Base-by-base conservation (phyloP, 1,140 invertebrate genomes). In the Drosophila hydei region DNA sequence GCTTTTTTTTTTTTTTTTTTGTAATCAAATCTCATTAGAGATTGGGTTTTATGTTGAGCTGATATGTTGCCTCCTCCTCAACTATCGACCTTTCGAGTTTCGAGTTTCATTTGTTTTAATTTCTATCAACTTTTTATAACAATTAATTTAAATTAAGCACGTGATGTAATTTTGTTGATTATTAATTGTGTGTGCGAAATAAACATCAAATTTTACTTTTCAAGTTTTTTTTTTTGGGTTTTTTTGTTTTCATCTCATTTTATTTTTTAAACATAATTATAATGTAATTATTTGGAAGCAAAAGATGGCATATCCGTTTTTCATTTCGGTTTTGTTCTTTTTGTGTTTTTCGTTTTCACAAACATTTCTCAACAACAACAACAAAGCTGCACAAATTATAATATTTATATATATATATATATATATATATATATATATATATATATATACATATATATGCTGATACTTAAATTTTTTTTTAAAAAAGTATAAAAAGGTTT, bases 271-370 rank as follows among this genome's bases (percentile, higher is more conserved):
- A 85, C 80, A 79, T 85, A 85, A 72, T 77, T 58, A 80, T 69
- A 85, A 80, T 71, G 65, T 85, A 84, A 77, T 84, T 87, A 85
- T 85, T 85, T 85, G 80, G 81, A 85, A 85, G 80, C 80, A 80
- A 87, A 85, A 65, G 70, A 85, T 85, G 81, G 81, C 80, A 87
- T 84, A 77, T 76, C 75, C 69, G 79, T 84, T 76, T 64, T 43
- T 72, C 43, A 61, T 73, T 72, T 52, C 40, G 36, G 38, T 60
- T 60, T 70, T 50, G 33, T 33, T 27, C 12, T 55, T 36, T 27
- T 61, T 38, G 30, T 55, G 50, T 45, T 9, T 69, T 48, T 50
- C 25, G 42, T 54, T 56, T 69, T 55, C 64, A 68, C 56, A 75
- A 61, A 68, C 38, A 68, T 67, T 68, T 61, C 67, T 52, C 68